A percentile compares a stretch with the other conserved stretches of the same genome.
Evolutionary conservation across 1,140 invertebrate genomes (phyloP).

Genomic region (Vollenhovia emeryi): DNA sequence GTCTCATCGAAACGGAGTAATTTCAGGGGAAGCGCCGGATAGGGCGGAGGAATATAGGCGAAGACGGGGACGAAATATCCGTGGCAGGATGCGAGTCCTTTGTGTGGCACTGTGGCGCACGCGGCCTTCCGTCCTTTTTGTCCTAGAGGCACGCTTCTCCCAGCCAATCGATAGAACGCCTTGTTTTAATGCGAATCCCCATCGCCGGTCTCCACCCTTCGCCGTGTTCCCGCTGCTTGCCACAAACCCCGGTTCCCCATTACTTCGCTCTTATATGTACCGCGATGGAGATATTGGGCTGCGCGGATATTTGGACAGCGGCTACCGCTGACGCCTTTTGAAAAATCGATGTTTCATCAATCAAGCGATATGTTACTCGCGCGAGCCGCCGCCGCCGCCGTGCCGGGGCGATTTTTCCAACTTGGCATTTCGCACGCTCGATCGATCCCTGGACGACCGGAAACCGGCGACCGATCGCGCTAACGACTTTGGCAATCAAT

Average conservation of each 20-base stretch:
- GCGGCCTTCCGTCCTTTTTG: constrained; percentile 62
- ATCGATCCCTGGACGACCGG: constrained; percentile 28
- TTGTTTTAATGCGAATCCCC: constrained; percentile 65
- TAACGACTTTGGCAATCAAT: constrained; percentile 53
- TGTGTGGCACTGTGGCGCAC: constrained; percentile 65
- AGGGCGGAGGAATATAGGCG: background rate
- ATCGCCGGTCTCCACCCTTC: constrained; percentile 49
- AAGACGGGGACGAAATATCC: constrained; percentile 16
- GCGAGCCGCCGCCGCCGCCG: background rate
- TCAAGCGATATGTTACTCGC: constrained; percentile 52
- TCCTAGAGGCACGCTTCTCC: constrained; percentile 61
- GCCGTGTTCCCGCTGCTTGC: constrained; percentile 18
- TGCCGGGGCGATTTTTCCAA: constrained; percentile 43
- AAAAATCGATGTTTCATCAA: constrained; percentile 60
- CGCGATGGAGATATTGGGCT: constrained; percentile 45
- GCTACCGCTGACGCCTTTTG: constrained; percentile 46
- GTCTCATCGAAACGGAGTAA: constrained; percentile 32
- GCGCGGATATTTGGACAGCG: constrained; percentile 32
- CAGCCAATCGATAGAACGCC: constrained; percentile 64
- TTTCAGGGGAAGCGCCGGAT: background rate
- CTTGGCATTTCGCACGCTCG: constrained; percentile 11
- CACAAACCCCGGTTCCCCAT: background rate
- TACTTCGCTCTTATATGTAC: constrained; percentile 30
- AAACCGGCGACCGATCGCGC: constrained; percentile 36
- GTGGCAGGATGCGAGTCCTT: constrained; percentile 49